Base-by-base conservation (phyloP, 2,113 vertebrate genomes). In the Chloebia gouldiae region DNA sequence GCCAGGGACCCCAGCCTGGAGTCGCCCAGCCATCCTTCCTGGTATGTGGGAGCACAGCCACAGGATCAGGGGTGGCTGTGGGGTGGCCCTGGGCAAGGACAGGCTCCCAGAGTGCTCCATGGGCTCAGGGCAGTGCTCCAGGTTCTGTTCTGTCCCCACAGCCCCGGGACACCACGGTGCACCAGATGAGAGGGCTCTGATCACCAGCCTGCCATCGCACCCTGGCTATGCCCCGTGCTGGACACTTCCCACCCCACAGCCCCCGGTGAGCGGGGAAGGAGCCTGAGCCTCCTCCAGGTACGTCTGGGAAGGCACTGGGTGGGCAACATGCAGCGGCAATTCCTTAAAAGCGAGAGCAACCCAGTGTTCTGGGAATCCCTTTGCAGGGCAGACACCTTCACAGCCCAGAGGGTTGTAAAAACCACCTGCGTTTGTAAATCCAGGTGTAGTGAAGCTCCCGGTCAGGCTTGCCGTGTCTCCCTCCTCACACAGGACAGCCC, bases 241-340 rank as follows among this genome's bases (percentile, higher is more conserved):
- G 54, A 75, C 28, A 7, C 16, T 16, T 49, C 80, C 63, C 33
- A 49, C 42, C 54, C 51, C 11, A 0, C 60, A 73, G 81, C 60
- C 47, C 60, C n/a, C 7, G 11, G 24, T 96, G 81, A 96, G 71
- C 1, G 0, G 22, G 44, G 84, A 91, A 85, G 63, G 75, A 94
- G n/a, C 50, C n/a, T 25, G 85, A 94, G 33, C 54, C 63, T 45
- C 45, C 30, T 56, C 75, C 95, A 96, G 95, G 96, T 96, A 94
- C 0, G 30, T 80, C 54, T 76, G 0, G 0, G 45, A 22, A 68
- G 53, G 47, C 2, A 1, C 37, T 0, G 33, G 60, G 51, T 28
- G 3, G 15, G 66, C 24, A 63, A 5, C 2, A 3, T 51, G 64
- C 45, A 57, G 77, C 0, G 0, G 54, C 18, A 87, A 23, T 31